Evolutionary conservation across 2,113 vertebrate genomes (phyloP), one percentile per base, ranked within the genome.

Genomic region (Cercopithecus mona): DNA sequence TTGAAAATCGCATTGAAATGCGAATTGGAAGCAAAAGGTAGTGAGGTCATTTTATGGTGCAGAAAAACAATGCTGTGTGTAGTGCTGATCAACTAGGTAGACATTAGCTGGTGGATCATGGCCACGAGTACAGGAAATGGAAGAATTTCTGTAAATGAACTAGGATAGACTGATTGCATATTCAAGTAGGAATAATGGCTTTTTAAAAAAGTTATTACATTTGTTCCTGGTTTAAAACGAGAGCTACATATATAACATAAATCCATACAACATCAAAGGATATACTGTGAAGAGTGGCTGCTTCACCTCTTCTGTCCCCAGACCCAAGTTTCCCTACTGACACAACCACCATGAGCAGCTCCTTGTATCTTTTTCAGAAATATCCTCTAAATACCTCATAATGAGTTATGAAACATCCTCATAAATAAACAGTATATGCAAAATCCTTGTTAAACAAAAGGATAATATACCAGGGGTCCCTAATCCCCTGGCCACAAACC

Each of bases 181-280:
- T 78, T 64, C 38, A 80, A 92, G 30, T 20, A 57, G 48, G 5
- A 20, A 68, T 17, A 70, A 50, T 30, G 3, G 14, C 1, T 16
- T 11, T 27, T 43, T 35, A 11, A 30, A 48, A 23, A 66, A 25
- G 5, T 10, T 86, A 27, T 50, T 55, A 80, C 84, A 30, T 72
- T 55, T 59, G 50, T 80, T 92, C 76, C 43, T 72, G 57, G 81
- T 83, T 96, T 68, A 76, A 45, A 88, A 94, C 11, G 16, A 88
- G 8, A 76, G 25, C 25, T 50, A n/a, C 17, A 27, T 59, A 35
- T 35, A 38, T 88, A 80, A 10, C 12, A 38, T 30, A 50, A 87
- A 88, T 80, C 82, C 55, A 68, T 85, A 59, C 11, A 68, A 7
- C 55, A 20, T 7, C 35, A 82, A 91, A 89, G 4, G 38, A 27